Percentiles rank a stretch among this genome's conserved stretches.
Evolutionary conservation across 2,888 invertebrate species (phyloP).

Genomic region (Ashinkailepas kermadecensis): DNA sequence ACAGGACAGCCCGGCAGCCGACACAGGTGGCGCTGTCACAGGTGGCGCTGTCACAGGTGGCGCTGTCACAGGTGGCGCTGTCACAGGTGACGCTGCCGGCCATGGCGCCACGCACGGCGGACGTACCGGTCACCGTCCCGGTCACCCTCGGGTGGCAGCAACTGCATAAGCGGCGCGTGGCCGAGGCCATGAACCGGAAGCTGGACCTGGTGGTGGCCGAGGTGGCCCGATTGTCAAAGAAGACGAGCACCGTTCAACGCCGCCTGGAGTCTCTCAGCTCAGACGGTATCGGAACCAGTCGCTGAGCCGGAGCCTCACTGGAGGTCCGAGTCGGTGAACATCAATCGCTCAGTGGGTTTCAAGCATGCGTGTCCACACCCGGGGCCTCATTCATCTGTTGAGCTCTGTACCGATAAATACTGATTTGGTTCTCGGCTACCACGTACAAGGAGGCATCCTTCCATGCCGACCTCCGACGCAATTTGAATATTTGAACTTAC

Average conservation of each 20-base stretch:
- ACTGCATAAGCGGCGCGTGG: not conserved
- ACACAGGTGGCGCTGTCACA: not conserved
- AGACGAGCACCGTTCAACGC: not conserved
- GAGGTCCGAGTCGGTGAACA: too few species aligned
- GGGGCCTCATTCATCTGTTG: too few species aligned
- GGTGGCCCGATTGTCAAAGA: not conserved
- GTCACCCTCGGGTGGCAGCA: not conserved
- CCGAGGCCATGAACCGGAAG: not conserved
- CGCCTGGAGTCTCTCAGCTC: not conserved
- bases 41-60: not conserved
- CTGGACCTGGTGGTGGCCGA: not conserved
- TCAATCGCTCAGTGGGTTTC: too few species aligned
- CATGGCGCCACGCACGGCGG: not conserved
- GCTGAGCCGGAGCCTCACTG: too few species aligned
- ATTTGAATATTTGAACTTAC: too few species aligned
- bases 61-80: not conserved
- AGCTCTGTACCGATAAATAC: too few species aligned
- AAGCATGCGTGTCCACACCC: too few species aligned
- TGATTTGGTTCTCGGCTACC: too few species aligned
- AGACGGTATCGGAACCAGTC: too few species aligned
- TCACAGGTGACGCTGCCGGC: not conserved
- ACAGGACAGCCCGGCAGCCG: not conserved
- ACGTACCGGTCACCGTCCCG: not conserved
- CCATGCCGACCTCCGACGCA: too few species aligned
- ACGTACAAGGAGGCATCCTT: too few species aligned